Evolutionary conservation across 2,113 vertebrate genomes (phyloP).

Genomic region (Camarhynchus parvulus): DNA sequence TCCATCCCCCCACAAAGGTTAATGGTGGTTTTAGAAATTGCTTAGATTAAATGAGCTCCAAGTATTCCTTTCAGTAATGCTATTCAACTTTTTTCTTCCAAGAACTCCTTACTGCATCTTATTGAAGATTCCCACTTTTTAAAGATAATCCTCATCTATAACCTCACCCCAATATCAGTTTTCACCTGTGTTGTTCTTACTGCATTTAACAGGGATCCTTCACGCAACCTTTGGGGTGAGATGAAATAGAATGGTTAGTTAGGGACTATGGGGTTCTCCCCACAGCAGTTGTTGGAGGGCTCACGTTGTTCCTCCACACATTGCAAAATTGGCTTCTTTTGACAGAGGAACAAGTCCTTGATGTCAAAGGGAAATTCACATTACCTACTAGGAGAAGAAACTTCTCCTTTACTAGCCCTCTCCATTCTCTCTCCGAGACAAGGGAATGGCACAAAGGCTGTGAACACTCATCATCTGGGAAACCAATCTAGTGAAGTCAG

Average conservation of each 20-base stretch:
- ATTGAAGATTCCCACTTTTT: background rate
- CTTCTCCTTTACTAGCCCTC: background rate
- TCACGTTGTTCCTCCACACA: background rate
- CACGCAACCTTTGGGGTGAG: background rate
- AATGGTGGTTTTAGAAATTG: background rate
- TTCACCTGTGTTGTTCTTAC: background rate
- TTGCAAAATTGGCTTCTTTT: background rate
- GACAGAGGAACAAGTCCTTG: background rate
- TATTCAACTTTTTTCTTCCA: background rate
- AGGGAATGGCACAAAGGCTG: background rate
- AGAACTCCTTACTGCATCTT: background rate
- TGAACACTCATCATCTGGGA: background rate
- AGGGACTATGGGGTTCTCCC: background rate
- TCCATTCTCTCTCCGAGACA: accelerated
- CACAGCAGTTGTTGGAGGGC: background rate
- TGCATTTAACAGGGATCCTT: background rate
- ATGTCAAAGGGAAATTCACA: background rate
- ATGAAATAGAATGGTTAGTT: background rate
- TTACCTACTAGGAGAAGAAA: background rate
- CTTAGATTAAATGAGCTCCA: background rate
- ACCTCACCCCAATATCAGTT: background rate
- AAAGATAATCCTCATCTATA: background rate
- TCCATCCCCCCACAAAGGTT: background rate
- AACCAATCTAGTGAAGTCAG: background rate
- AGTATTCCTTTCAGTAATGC: background rate